These are phyloP conservation scores for Colius striatus DNA, from an alignment of 2,113 vertebrate species.

Conservation along the genomic window DNA sequence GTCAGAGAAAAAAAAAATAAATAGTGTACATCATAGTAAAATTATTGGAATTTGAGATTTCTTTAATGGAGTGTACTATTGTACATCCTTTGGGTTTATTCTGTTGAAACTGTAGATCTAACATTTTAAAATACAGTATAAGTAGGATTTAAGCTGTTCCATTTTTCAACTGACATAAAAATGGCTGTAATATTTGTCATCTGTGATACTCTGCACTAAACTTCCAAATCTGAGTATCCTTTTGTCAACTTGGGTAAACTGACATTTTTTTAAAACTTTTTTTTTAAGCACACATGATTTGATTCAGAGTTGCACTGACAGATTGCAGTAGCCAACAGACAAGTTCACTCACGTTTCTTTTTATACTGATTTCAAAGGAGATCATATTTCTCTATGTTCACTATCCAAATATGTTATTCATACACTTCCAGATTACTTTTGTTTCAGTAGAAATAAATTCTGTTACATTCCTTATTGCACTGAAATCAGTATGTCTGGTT, in stretches of 20 bases:
- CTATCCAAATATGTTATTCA: background rate
- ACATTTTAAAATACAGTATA: background rate
- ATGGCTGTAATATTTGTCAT: background rate
- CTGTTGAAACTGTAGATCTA: background rate
- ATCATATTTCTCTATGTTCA: background rate
- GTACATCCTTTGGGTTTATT: background rate
- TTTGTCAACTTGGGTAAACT: background rate
- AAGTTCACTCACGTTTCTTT: background rate
- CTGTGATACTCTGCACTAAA: background rate
- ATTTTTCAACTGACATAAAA: background rate
- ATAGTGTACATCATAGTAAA: background rate
- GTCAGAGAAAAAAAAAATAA: background rate
- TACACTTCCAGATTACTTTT: background rate
- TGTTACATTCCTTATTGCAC: background rate
- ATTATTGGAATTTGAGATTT: background rate
- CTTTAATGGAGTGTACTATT: background rate
- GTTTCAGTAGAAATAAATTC: background rate
- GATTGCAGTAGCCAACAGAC: accelerated
- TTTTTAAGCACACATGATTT: background rate
- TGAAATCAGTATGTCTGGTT: background rate
- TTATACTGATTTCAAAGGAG: background rate
- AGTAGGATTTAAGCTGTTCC: background rate
- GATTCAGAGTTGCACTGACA: background rate
- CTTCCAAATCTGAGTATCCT: background rate
- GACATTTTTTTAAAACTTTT: background rate